Evolutionary conservation across 2,113 vertebrate species (phyloP), one percentile per base, ranked within the genome.

Genomic region (Sterrhoptilus dennistouni): DNA sequence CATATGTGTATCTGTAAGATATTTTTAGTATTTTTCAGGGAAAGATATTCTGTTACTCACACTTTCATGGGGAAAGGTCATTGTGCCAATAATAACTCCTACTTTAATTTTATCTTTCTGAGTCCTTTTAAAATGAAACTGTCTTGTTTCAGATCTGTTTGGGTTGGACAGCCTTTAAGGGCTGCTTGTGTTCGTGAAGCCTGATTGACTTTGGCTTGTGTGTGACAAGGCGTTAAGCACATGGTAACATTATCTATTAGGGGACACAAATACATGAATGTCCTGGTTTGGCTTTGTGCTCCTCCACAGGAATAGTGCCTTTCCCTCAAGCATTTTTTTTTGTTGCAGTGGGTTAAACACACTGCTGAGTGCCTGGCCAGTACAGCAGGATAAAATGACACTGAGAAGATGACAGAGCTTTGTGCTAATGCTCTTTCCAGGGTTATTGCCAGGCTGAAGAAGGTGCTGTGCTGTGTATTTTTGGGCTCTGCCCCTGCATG

Each of bases 1-100:
- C 0, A 0, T 13, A 3, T 6, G 9, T 60, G 17, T 57, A 35
- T 53, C 42, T 2, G 0, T 65, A 31, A 77, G 16, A 16, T 59
- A 44, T 66, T 83, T 81, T 70, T n/a, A 31, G 42, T 28, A 15
- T 66, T 81, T 92, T 86, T 74, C 54, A 40, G 38, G n/a, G 71
- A 13, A 76, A 80, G 17, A 22, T 59, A 60, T 6, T 72, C 24
- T 2, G 2, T 77, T 91, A 29, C 42, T 95, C 31, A 35, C 53
- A 28, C 27, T 84, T 89, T 33, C 50, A 23, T 3, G 21, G n/a
- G 8, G 68, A 75, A 83, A 88, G 56, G 54, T 75, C 21, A 5
- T 64, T 50, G 44, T 75, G 81, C 78, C 79, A 88, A 24, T 83
- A 90, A 72, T 47, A 87, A 44, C 63, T 70, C 47, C 75, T 60